Evolutionary conservation across 1,140 invertebrate species (phyloP), one percentile per base, ranked within the genome.

Genomic region (Drosophila novamexicana): DNA sequence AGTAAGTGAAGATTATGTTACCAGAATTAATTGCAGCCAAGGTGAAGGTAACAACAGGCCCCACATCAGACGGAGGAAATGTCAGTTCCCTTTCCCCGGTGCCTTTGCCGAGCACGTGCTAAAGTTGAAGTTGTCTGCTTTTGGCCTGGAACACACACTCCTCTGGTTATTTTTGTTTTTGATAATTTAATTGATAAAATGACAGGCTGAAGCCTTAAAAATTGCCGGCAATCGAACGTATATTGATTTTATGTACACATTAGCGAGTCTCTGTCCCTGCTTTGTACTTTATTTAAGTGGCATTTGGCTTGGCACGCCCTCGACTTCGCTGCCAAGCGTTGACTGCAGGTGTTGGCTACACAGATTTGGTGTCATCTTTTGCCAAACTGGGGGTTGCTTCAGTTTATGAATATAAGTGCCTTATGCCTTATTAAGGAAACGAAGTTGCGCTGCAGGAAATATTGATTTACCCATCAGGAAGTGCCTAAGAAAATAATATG

Each of bases 1-100:
- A 89, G 84, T 89, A 89, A 88, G 84, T 89, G 84, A 84, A 88
- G 84, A 88, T 88, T 88, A 89, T 88, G 84, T 88, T 88, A 88
- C 84, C 84, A 78, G 84, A 89, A 88, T 89, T 88, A 88, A 88
- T 88, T 88, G 84, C 84, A 78, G 80, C 59, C 74, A 88, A 88
- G 84, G 84, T 89, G 84, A 81, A 84, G 84, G 80, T 89, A 84
- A 66, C 73, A 29, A 73, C 75, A 57, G 29, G 32, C 44, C 52
- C 37, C 45, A 47, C 42, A 36, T 44, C 67, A 73, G 32, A 44
- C 16, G 32, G 44, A 29, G n/a, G 16, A 61, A 64, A 49, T 42
- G 16, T 45, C 37, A 56, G 62, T 47, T 54, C 37, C 12, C 6
- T 9, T 18, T 5, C 18, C 16, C 29, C 22, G 6, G 36, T 16